phyloP scores from a whole-genome alignment of 2,888 invertebrate species.

The Argyra leucocephala region DNA sequence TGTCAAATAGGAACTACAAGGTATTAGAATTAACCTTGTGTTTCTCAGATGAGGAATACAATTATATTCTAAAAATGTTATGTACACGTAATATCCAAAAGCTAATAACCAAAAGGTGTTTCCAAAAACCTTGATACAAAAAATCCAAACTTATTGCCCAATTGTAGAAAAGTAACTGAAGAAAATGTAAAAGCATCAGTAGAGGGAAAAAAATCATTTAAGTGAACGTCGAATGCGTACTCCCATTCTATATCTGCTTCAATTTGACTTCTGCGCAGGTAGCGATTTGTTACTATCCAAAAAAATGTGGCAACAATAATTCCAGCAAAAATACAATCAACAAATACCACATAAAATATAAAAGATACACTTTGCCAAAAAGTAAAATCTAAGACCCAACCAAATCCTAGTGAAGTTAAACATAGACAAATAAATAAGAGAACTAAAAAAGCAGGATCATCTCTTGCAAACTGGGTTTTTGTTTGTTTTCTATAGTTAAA shows the following conservation, averaged over 20 bases:
- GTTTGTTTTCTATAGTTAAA: conserved; percentile 97
- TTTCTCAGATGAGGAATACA: conserved; percentile 82
- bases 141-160: conserved; percentile 67
- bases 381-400: conserved; percentile 63
- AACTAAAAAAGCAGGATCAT: conserved; percentile 97
- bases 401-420: conserved; percentile 81
- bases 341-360: conserved; percentile 81
- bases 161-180: conserved; percentile 81
- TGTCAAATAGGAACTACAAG: no score
- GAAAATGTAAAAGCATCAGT: conserved; percentile 81
- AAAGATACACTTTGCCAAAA: conserved; percentile 66
- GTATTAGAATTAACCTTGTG: conserved; percentile 74
- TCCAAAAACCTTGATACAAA: conserved; percentile 77
- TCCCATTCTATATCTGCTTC: conserved; percentile 82
- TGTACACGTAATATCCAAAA: conserved; percentile 85
- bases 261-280: conserved; percentile 34
- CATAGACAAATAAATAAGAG: conserved; percentile 76
- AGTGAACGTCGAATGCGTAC: conserved; percentile 87
- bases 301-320: conserved; percentile 76
- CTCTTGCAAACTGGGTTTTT: conserved; percentile 96
- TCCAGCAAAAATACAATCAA: conserved; percentile 88
- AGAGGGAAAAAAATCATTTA: conserved; percentile 99
- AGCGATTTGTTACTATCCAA: conserved; percentile 59
- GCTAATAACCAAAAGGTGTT: conserved; percentile 91
- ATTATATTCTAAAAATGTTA: conserved; percentile 94